Base-by-base conservation (phyloP, 2,113 vertebrate species). In the Pangasianodon gigas region DNA sequence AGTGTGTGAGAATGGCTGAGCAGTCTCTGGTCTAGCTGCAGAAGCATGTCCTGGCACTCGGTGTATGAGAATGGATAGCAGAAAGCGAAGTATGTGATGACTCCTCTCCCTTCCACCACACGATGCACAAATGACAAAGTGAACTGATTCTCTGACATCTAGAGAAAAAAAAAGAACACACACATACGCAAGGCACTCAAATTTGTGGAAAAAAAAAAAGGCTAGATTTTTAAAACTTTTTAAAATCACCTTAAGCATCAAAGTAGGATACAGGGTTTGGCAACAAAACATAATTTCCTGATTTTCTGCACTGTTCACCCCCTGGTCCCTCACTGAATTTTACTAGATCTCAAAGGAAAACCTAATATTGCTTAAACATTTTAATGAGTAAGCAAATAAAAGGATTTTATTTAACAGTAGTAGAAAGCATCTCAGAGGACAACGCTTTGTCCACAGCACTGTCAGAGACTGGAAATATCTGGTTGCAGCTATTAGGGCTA, bases 31-130 rank as follows among this genome's bases (percentile, higher is more conserved):
- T 98, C 98, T 91, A 99, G 94, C 92, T 95, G 96, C 32, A 94
- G 95, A 92, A 99, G 94, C 97, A 98, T 97, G 92, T 98, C 97
- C 96, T 99, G 98, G 94, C 97, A 97, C 94, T 99, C 98, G 0
- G 93, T 94, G 93, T 99, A 99, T 4, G 98, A 98, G 95, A 98
- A 99, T 0, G 98, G 98, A 94, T 96, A 99, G 92, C 98, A 99
- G 96, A 99, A 99, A 92, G 98, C 97, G 89, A 99, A 99, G 95
- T 96, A 99, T 89, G 98, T 98, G 92, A 97, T 97, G 84, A 97
- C 95, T 3, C 97, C 98, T 0, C 96, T 96, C 91, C 95, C 95
- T 82, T 99, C 98, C 92, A 96, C 90, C 87, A 99, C 96, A 80
- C 98, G 98, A 90, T 99, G 98, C 83, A 96, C 96, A 67, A 99